Evolutionary conservation across 2,113 vertebrate genomes (phyloP).

Genomic region (Paralichthys olivaceus): DNA sequence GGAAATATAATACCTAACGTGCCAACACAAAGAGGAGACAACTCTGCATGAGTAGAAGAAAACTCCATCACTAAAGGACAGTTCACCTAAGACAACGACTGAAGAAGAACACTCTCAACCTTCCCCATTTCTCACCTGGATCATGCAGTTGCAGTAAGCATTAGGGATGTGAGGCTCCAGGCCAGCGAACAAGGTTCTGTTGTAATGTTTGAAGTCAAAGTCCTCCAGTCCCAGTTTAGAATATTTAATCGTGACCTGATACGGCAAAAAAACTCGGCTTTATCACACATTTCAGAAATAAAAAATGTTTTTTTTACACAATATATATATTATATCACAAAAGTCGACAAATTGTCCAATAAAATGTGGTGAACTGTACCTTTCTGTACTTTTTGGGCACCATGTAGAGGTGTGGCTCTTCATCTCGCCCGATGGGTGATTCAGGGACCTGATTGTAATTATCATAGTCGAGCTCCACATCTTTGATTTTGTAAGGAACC

Average conservation of each 20-base stretch:
- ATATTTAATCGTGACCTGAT: constrained; percentile 98
- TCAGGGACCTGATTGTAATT: constrained; percentile 95
- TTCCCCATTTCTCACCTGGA: constrained; percentile 85
- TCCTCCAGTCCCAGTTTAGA: constrained; percentile 97
- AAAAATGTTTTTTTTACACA: not conserved
- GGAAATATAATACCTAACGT: constrained; percentile 91
- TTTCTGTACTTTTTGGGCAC: constrained; percentile 98
- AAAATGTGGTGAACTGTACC: constrained; percentile 74
- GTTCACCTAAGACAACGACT: too few species aligned
- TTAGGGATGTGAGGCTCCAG: constrained; percentile 99
- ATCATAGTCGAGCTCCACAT: constrained; percentile 92
- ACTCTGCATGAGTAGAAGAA: not conserved
- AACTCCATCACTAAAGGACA: not conserved
- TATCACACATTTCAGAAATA: not conserved
- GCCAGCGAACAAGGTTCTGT: constrained; percentile 96
- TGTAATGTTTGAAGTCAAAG: constrained; percentile 99
- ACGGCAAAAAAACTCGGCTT: not conserved
- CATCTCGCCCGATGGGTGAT: constrained; percentile 93
- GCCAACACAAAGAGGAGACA: not conserved
- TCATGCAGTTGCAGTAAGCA: constrained; percentile 99
- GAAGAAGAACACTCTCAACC: not conserved
- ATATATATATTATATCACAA: not conserved
- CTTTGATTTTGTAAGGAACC: constrained; percentile 96
- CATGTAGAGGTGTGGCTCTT: constrained; percentile 96
- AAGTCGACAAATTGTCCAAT: not conserved